These are phyloP conservation scores for Cladopsammia gracilis DNA, from an alignment of 64 coral and sea anemone genomes.

Conservation along the genomic window DNA sequence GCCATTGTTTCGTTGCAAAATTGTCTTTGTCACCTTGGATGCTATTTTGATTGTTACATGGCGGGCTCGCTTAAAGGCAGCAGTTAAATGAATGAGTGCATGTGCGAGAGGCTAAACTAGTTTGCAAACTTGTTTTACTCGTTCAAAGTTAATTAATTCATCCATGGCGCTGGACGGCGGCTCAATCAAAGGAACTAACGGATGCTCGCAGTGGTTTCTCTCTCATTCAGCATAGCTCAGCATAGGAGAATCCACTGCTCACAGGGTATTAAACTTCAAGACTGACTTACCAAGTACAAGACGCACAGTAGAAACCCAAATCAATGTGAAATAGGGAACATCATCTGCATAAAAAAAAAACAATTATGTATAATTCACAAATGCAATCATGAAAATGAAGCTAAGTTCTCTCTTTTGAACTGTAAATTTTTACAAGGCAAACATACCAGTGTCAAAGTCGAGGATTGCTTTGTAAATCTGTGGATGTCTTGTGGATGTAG, in stretches of 20 bases:
- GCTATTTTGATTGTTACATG: too few species aligned
- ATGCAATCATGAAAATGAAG: not conserved
- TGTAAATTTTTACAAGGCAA: not conserved
- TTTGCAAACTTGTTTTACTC: too few species aligned
- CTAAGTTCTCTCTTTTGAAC: not conserved
- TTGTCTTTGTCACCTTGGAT: too few species aligned
- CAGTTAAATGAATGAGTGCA: too few species aligned
- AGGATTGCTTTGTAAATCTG: slow-evolving; percentile 70
- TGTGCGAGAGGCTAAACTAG: too few species aligned
- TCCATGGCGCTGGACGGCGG: too few species aligned
- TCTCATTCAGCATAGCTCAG: too few species aligned
- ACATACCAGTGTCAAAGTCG: slow-evolving; percentile 40
- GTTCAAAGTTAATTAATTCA: too few species aligned
- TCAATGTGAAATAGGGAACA: slow-evolving; percentile 62
- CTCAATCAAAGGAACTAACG: too few species aligned
- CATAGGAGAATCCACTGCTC: not conserved
- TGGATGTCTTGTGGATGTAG: slow-evolving; percentile 65
- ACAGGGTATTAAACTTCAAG: not conserved
- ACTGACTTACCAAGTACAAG: slow-evolving; percentile 53
- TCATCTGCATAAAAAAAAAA: slow-evolving; percentile 36
- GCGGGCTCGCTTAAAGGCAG: too few species aligned
- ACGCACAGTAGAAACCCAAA: slow-evolving; percentile 61
- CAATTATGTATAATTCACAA: not conserved
- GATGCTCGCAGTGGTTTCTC: not conserved
- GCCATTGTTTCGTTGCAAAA: too few species aligned